Evolutionary conservation across 1,140 invertebrate genomes (phyloP), one percentile per base, ranked within the genome.

Genomic region (Melipona quadrifasciata): DNA sequence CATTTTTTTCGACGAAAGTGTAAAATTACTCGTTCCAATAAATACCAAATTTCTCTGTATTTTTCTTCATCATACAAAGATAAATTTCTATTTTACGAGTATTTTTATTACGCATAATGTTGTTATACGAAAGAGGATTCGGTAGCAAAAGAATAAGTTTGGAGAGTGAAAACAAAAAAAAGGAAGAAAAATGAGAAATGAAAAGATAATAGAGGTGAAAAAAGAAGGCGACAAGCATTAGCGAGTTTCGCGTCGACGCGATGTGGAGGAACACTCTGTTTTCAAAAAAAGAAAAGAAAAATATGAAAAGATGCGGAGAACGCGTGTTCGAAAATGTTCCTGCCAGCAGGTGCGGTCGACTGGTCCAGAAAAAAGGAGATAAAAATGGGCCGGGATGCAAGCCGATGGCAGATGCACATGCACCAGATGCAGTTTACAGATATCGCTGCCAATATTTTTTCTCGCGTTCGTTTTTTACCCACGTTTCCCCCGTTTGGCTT

Each of bases 401-500:
- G 75, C 82, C 82, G 79, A 84, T 79, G 76, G 39, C 65, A 79
- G 82, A 84, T 84, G 82, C 74, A 83, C 64, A 70, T 58, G 80
- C 65, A 78, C 67, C 75, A 68, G 81, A 78, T 83, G 65, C 81
- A 64, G 51, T 77, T 68, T 67, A 82, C 61, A n/a, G 80, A 77
- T 82, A 77, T 82, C 27, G 61, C 72, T 76, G 75, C 55, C 82
- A 64, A 84, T 84, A 84, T 21, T 14, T 82, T n/a, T 39, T 19
- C 27, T 57, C 73, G 3, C 10, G 1, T 74, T n/a, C 31, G n/a
- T 1, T 31, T 24, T 65, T 31, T 16, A 19, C 6, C 5, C 17
- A 1, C 16, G 8, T 31, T 27, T 65, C 16, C 72, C 27, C 31
- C 27, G 17, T 74, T 39, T 21, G 14, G 21, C 21, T 61, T 65